phyloP scores from a whole-genome alignment of 1,140 invertebrate genomes.

The Scaptodrosophila lebanonensis region DNA sequence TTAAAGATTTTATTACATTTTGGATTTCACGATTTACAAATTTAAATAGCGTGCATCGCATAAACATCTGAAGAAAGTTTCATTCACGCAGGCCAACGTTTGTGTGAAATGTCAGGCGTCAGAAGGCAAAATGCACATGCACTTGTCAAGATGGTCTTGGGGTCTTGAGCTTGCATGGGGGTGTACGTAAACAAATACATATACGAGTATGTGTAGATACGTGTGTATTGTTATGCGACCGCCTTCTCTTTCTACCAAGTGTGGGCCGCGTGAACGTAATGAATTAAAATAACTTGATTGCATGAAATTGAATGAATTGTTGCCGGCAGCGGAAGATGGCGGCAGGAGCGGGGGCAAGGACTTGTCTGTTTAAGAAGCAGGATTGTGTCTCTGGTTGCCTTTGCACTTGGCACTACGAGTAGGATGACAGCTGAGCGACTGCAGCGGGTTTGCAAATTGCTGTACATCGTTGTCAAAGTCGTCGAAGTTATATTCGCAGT shows the following conservation, averaged over 20 bases:
- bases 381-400: conserved; percentile 12
- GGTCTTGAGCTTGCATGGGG: conserved; percentile 2
- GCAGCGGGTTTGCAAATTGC: conserved; percentile 35
- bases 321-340: conserved; percentile 21
- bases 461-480: conserved; percentile 16
- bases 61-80: no score
- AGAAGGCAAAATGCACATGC: conserved; percentile 53
- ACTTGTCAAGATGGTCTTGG: conserved; percentile 20
- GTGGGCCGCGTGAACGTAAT: conserved; percentile 73
- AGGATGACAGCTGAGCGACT: conserved; percentile 5
- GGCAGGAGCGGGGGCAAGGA: not conserved
- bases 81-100: not conserved
- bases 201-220: no score
- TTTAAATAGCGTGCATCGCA: not conserved
- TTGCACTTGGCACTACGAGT: no score
- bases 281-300: conserved; percentile 76
- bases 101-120: conserved; percentile 28
- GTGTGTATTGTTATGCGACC: no score
- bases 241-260: conserved; percentile 59
- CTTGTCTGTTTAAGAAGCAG: not conserved
- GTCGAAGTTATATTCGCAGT: conserved; percentile 6
- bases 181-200: no score
- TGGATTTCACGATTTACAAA: no score
- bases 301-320: conserved; percentile 74
- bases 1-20: no score